Evolutionary conservation across 2,113 vertebrate genomes (phyloP).

Genomic region (Cryptotis parvus): DNA sequence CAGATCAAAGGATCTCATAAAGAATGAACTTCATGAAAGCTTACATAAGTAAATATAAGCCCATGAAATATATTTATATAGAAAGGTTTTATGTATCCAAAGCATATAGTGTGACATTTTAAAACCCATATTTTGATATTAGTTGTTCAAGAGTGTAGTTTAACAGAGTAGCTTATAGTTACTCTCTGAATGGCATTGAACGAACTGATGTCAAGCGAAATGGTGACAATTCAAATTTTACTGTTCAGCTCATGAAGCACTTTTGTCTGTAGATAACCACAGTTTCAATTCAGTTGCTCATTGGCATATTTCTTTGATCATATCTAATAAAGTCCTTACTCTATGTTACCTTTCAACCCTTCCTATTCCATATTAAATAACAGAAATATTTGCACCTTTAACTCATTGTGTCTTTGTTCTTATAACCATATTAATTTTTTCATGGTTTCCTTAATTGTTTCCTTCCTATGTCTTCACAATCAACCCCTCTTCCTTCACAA

Average conservation of each 20-base stretch:
- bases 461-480: background rate
- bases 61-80: background rate
- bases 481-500: background rate
- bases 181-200: background rate
- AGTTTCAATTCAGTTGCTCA: background rate
- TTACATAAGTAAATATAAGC: background rate
- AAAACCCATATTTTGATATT: background rate
- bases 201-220: background rate
- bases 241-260: slow-evolving; percentile 24
- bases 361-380: slow-evolving; percentile 1
- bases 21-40: background rate
- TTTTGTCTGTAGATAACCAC: background rate
- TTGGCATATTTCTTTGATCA: slow-evolving; percentile 8
- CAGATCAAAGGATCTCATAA: background rate
- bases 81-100: background rate
- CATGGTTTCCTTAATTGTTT: slow-evolving; percentile 10
- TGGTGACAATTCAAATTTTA: background rate
- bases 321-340: background rate
- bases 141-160: background rate
- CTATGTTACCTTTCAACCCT: background rate
- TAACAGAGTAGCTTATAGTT: background rate
- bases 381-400: slow-evolving; percentile 3
- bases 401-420: background rate
- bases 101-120: background rate
- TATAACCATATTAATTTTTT: background rate